A percentile compares a stretch with the other conserved stretches of the same genome.
phyloP scores from a whole-genome alignment of 2,797 vertebrate species.

The Pangasius krempfi region DNA sequence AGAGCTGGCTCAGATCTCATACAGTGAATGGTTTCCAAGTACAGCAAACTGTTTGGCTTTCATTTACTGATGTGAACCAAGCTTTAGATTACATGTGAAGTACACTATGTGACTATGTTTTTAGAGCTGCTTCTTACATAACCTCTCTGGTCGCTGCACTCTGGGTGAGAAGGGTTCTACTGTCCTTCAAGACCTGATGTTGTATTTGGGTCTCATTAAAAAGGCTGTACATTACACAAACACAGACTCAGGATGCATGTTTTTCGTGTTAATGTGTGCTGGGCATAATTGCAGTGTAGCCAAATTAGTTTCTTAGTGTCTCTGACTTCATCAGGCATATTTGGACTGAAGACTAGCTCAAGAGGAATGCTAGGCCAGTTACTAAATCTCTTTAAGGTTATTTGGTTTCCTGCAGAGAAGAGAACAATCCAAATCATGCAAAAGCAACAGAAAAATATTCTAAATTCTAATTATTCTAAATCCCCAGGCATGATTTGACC shows the following conservation, averaged over 20 bases:
- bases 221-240: background rate
- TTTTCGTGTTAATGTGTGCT: background rate
- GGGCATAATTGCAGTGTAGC: background rate
- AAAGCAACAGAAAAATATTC: background rate
- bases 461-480: background rate
- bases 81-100: slow-evolving; percentile 1
- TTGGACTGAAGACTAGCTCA: background rate
- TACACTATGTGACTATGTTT: slow-evolving; percentile 52
- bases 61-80: slow-evolving; percentile 22
- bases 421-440: background rate
- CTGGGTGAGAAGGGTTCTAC: background rate
- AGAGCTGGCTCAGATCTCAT: background rate
- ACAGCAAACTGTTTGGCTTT: slow-evolving; percentile 23
- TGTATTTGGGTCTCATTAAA: background rate
- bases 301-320: background rate
- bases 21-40: background rate
- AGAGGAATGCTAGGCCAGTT: background rate
- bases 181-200: background rate
- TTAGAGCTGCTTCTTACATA: slow-evolving; percentile 46
- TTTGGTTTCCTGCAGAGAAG: background rate
- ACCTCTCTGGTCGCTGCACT: background rate
- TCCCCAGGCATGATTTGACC: background rate
- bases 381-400: background rate
- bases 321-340: background rate
- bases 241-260: background rate